Evolutionary conservation across 2,797 vertebrate genomes (phyloP), one percentile per base, ranked within the genome.

Genomic region (Sebastes minor): DNA sequence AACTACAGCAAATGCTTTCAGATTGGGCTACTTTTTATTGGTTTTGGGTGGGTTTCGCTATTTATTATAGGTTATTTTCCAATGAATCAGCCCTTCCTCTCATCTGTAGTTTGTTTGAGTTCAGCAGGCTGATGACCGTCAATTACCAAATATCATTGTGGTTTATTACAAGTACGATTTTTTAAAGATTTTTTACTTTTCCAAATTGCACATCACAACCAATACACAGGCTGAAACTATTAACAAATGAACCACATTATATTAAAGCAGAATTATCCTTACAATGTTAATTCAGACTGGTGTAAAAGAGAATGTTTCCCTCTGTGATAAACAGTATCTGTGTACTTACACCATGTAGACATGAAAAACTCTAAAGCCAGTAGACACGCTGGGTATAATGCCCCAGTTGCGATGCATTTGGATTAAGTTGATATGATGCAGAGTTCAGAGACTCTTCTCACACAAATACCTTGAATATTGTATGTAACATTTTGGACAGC

Each of bases 401-500:
- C 56, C 61, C 35, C 69, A 33, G 22, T 56, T 74, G 72, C 6
- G 11, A 8, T 71, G 32, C 42, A 70, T 68, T 60, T 76, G 38
- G 71, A 49, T 75, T 38, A 22, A 12, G 57, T 81, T 83, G 18
- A 52, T 52, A 20, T 11, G 11, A 59, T 32, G 42, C 68, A 65
- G 22, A 32, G 8, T 22, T 14, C 12, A 55, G 27, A 57, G 33
- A 30, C 35, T 35, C 52, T 11, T 33, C 11, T 71, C 13, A 35
- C 27, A 22, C 11, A 71, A 68, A 53, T 20, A 66, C 52, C 42
- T 55, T 71, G 3, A 68, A 68, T 68, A 38, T 66, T 77, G 20
- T 68, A 30, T 32, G 22, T 52, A 65, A 62, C 53, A 57, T 32
- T 56, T 56, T 65, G 22, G 73, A 79, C 70, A 55, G 82, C 25